Evolutionary conservation across 1,140 invertebrate species (phyloP).

Genomic region (Bombus pyrosoma): DNA sequence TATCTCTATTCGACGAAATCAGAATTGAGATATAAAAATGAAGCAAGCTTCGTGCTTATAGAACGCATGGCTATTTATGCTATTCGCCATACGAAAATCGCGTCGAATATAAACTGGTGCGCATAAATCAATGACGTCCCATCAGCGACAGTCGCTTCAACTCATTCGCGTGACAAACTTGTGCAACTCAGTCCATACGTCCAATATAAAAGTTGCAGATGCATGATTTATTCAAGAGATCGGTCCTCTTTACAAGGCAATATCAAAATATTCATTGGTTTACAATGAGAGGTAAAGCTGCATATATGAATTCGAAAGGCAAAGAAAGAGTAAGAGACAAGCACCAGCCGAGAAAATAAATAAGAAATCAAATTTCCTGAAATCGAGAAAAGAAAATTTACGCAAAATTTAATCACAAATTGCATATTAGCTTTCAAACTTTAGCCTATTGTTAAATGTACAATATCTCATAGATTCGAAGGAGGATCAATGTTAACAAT

Average conservation of each 20-base stretch:
- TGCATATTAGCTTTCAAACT: not conserved
- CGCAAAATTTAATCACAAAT: not conserved
- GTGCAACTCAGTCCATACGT: constrained; percentile 24
- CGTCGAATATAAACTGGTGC: not conserved
- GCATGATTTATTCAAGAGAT: constrained; percentile 59
- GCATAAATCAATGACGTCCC: constrained; percentile 47
- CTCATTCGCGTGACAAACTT: constrained; percentile 51
- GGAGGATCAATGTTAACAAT: constrained; percentile 55
- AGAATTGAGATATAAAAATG: not conserved
- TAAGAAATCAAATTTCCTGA: not conserved
- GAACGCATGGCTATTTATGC: constrained; percentile 20
- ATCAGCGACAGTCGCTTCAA: constrained; percentile 5
- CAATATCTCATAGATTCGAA: not conserved
- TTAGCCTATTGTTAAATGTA: too few relatives aligned
- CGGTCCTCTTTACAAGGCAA: not conserved
- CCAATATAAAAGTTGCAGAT: constrained; percentile 27
- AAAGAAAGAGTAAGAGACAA: not conserved
- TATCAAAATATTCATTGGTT: constrained; percentile 24
- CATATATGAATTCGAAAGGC: not conserved
- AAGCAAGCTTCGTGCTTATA: not conserved
- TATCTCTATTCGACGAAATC: not conserved
- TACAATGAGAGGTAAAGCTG: not conserved
- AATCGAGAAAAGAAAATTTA: not conserved
- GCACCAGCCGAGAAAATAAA: too few relatives aligned
- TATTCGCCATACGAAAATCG: constrained; percentile 29